These are phyloP conservation scores for Parnassius mnemosyne DNA, from an alignment of 2,888 invertebrate genomes.

Conservation along the genomic window DNA sequence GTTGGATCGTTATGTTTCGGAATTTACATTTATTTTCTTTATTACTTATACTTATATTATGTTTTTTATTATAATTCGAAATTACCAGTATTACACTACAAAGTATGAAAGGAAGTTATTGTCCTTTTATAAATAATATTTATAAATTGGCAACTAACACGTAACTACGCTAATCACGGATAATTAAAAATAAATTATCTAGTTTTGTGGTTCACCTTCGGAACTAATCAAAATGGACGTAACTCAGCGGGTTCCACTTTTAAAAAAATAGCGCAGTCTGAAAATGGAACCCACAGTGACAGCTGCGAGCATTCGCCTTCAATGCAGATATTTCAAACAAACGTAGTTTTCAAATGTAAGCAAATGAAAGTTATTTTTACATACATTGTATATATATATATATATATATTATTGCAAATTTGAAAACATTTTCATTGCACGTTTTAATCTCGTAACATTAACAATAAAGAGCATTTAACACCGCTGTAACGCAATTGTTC, in stretches of 20 bases:
- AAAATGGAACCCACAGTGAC: conserved; percentile 37
- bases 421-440: too few relatives aligned
- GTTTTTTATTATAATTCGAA: too few relatives aligned
- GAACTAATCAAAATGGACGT: conserved; percentile 60
- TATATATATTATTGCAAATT: too few relatives aligned
- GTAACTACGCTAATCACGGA: conserved; percentile 22
- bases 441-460: too few relatives aligned
- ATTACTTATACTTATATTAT: too few relatives aligned
- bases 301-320: conserved; percentile 33
- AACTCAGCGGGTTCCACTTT: conserved; percentile 43
- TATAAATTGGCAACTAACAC: not conserved
- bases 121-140: not conserved
- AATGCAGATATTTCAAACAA: conserved; percentile 4
- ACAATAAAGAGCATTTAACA: too few relatives aligned
- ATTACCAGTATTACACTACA: not conserved
- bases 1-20: too few relatives aligned
- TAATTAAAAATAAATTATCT: conserved; percentile 49
- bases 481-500: too few relatives aligned
- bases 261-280: conserved; percentile 38
- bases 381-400: too few relatives aligned
- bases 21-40: too few relatives aligned
- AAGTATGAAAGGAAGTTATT: not conserved
- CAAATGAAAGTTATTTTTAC: too few relatives aligned
- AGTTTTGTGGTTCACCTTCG: conserved; percentile 44
- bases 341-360: not conserved